phyloP scores from a whole-genome alignment of 2,888 invertebrate species.

The Heterodera filipjevi region DNA sequence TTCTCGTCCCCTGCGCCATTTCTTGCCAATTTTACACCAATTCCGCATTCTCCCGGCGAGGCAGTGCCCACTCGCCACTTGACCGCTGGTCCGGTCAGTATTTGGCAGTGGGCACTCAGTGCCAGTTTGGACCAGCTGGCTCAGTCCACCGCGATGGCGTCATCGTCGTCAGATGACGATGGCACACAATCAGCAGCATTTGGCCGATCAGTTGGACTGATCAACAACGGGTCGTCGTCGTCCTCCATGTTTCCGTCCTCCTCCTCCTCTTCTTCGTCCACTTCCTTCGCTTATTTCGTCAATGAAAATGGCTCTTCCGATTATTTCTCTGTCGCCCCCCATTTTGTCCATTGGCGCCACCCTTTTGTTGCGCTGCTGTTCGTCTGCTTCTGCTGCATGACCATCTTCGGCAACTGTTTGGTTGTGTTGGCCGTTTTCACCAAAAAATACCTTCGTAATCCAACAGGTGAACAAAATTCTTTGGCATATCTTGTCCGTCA shows the following conservation, averaged over 20 bases:
- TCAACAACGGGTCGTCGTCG: background rate
- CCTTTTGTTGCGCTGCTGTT: conserved; percentile 75
- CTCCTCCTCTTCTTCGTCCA: background rate
- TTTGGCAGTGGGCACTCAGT: conserved; percentile 10
- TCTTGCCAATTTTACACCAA: background rate
- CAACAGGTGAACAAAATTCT: conserved; percentile 76
- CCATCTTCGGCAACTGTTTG: conserved; percentile 90
- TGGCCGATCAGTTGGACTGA: background rate
- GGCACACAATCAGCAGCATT: background rate
- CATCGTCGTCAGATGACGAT: background rate
- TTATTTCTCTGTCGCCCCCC: background rate
- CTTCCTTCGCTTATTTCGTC: background rate
- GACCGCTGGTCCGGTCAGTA: background rate
- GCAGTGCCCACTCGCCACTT: background rate
- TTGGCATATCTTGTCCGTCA: no score
- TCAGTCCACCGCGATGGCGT: background rate
- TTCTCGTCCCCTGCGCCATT: background rate
- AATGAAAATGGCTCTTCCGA: background rate
- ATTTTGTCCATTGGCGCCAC: conserved; percentile 49
- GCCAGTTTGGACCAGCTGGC: conserved; percentile 12
- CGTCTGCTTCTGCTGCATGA: conserved; percentile 84
- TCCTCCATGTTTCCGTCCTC: background rate
- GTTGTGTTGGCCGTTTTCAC: conserved; percentile 90
- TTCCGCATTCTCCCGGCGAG: background rate
- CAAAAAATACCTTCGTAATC: conserved; percentile 90